Evolutionary conservation across 2,113 vertebrate species (phyloP).

Genomic region (Epinephelus moara): DNA sequence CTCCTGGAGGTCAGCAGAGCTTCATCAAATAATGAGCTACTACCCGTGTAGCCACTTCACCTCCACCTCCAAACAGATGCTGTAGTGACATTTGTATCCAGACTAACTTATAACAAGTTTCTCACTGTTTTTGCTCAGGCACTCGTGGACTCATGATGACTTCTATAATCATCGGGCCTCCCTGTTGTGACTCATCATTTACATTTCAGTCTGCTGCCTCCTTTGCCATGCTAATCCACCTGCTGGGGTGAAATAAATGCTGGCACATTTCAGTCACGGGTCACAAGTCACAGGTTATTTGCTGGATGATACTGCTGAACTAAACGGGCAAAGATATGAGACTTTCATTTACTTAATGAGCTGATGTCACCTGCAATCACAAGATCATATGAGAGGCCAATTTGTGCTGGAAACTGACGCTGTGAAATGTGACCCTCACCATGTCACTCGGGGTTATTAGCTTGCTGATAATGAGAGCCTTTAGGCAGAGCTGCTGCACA

Average conservation of each 20-base stretch:
- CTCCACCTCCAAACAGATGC: neutral
- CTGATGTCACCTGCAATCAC: slow-evolving; percentile 43
- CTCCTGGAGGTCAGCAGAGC: neutral
- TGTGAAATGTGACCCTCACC: slow-evolving; percentile 29
- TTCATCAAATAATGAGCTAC: neutral
- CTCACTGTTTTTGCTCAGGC: neutral
- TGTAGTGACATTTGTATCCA: too few species aligned
- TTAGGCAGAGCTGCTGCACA: slow-evolving; percentile 43
- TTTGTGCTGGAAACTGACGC: slow-evolving; percentile 49
- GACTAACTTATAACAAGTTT: neutral
- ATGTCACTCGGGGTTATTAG: slow-evolving; percentile 54
- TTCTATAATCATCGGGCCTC: neutral
- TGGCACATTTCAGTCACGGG: neutral
- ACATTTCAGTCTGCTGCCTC: neutral
- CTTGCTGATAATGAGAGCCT: slow-evolving; percentile 59
- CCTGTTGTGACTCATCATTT: slow-evolving; percentile 9
- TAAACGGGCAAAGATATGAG: slow-evolving; percentile 1
- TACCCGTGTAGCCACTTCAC: neutral
- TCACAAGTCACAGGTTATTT: neutral
- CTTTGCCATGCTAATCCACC: neutral
- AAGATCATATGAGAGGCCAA: slow-evolving; percentile 47
- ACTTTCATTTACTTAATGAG: slow-evolving; percentile 57
- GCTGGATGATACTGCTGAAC: neutral
- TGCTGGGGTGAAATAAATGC: neutral
- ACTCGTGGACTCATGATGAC: neutral